Conservation (phyloP, 2,888 invertebrate genomes). For the Drosophila mayaguana region DNA sequence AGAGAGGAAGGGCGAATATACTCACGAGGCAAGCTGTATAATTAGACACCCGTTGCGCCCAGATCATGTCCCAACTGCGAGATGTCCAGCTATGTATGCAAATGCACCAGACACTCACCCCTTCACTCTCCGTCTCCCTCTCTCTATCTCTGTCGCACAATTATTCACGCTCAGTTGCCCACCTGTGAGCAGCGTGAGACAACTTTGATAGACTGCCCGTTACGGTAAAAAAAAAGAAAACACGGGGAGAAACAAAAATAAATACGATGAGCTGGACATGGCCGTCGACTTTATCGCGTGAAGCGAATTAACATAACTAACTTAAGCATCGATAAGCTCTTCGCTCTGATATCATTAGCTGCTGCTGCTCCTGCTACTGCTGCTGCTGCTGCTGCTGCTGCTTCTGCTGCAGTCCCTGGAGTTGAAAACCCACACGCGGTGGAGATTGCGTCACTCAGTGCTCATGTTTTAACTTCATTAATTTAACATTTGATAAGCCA, state of each 20-base stretch:
- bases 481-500: slow-evolving; percentile 76
- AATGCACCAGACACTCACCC: slow-evolving; percentile 33
- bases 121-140: not conserved
- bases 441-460: slow-evolving; percentile 45
- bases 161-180: slow-evolving; percentile 84
- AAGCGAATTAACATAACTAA: slow-evolving; percentile 75
- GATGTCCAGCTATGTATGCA: slow-evolving; percentile 53
- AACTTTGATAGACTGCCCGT: slow-evolving; percentile 58
- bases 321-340: slow-evolving; percentile 79
- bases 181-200: slow-evolving; percentile 74
- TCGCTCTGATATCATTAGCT: slow-evolving; percentile 66
- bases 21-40: slow-evolving; percentile 61
- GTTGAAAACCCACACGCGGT: slow-evolving; percentile 26
- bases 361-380: slow-evolving; percentile 29
- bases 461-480: slow-evolving; percentile 72
- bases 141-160: slow-evolving; percentile 34
- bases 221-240: slow-evolving; percentile 47
- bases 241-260: slow-evolving; percentile 15
- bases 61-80: slow-evolving; percentile 16
- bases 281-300: slow-evolving; percentile 52
- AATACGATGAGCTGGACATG: slow-evolving; percentile 40
- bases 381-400: slow-evolving; percentile 42
- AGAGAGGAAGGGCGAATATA: not conserved
- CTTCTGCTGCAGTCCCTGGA: slow-evolving; percentile 1
- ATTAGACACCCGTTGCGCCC: slow-evolving; percentile 70